phyloP scores from a whole-genome alignment of 2,888 invertebrate genomes.

The Sussaba pulchella region DNA sequence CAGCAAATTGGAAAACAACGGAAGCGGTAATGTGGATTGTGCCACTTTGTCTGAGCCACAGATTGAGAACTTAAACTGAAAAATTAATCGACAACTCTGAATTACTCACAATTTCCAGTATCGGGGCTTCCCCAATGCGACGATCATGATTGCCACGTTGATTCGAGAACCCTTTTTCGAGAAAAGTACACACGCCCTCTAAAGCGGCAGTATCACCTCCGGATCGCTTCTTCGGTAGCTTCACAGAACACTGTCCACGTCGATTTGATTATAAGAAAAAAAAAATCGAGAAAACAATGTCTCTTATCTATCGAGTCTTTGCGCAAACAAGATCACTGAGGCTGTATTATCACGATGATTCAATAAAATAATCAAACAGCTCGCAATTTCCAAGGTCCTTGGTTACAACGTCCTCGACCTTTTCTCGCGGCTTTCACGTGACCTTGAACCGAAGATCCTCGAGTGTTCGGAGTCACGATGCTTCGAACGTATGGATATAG shows the following conservation, averaged over 20 bases:
- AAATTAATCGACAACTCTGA: background rate
- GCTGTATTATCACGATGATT: conserved; percentile 42
- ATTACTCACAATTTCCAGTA: conserved; percentile 63
- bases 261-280: conserved; percentile 24
- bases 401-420: conserved; percentile 49
- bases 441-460: conserved; percentile 49
- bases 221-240: conserved; percentile 43
- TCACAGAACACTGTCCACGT: conserved; percentile 66
- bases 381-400: background rate
- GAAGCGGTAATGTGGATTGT: background rate
- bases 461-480: conserved; percentile 12
- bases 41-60: background rate
- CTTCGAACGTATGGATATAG: background rate
- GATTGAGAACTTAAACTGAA: background rate
- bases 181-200: conserved; percentile 7
- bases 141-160: conserved; percentile 53
- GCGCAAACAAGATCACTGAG: conserved; percentile 46
- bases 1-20: background rate
- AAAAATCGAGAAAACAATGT: conserved; percentile 22
- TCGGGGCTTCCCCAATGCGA: conserved; percentile 54
- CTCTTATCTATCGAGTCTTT: conserved; percentile 32
- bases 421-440: conserved; percentile 38
- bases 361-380: background rate
- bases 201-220: conserved; percentile 26
- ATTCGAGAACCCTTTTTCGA: conserved; percentile 11